Percentiles rank a stretch among this genome's conserved stretches.
These are phyloP conservation scores for Dynastes grantii DNA, from an alignment of 2,888 invertebrate genomes.

Conservation along the genomic window DNA sequence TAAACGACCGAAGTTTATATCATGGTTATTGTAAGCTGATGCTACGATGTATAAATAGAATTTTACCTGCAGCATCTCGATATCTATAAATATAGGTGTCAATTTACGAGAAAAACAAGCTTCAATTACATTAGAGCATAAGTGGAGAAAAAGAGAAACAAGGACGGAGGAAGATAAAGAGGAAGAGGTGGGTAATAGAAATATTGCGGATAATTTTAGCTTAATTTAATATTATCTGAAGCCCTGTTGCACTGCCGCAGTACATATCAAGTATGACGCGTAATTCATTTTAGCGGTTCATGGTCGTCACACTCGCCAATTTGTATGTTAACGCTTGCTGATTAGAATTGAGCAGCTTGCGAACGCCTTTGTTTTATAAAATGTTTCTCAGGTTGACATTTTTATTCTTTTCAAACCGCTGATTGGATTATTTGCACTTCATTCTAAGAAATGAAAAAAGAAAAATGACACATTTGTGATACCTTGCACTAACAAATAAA, in stretches of 20 bases:
- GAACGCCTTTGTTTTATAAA: no score
- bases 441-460: no score
- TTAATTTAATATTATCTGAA: slow-evolving; percentile 29
- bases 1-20: slow-evolving; percentile 21
- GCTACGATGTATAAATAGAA: slow-evolving; percentile 33
- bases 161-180: not conserved
- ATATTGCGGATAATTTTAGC: slow-evolving; percentile 19
- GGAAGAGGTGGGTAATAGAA: not conserved
- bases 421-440: no score
- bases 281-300: slow-evolving; percentile 9
- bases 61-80: slow-evolving; percentile 34
- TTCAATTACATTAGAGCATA: slow-evolving; percentile 35
- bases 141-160: not conserved
- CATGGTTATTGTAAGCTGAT: slow-evolving; percentile 27
- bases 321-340: not conserved
- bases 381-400: no score
- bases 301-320: no score
- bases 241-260: not conserved
- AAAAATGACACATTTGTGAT: no score
- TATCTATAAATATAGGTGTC: slow-evolving; percentile 42
- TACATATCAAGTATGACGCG: slow-evolving; percentile 2
- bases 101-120: slow-evolving; percentile 38
- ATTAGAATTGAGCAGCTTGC: not conserved
- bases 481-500: no score
- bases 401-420: no score